Evolutionary conservation across 2,888 invertebrate genomes (phyloP).

Genomic region (Nebria salina): DNA sequence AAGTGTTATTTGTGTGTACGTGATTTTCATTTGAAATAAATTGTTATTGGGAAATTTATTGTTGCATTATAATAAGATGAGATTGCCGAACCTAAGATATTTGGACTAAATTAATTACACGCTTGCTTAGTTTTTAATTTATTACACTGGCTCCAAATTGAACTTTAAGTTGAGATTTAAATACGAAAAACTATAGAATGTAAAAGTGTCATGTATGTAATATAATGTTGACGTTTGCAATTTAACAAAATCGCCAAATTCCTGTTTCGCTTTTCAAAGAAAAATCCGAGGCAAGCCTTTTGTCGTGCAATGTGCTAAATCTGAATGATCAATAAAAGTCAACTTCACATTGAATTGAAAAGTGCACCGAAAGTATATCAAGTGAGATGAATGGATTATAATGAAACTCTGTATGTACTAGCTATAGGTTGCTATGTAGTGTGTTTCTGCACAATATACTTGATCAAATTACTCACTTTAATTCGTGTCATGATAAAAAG

Average conservation of each 20-base stretch:
- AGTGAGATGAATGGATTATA: neutral
- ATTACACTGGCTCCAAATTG: no score
- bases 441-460: neutral
- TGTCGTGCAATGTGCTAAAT: neutral
- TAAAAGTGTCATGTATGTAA: no score
- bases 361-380: neutral
- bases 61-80: no score
- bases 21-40: no score
- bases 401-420: neutral
- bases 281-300: neutral
- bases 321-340: conserved; percentile 1
- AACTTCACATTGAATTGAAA: neutral
- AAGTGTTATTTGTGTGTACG: no score
- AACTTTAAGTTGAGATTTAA: no score
- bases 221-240: neutral
- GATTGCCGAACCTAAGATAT: no score
- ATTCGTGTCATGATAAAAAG: neutral
- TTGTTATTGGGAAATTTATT: no score
- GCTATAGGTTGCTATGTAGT: neutral
- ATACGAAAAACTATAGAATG: neutral
- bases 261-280: neutral
- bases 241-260: neutral
- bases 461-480: neutral
- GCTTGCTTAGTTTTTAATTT: no score
- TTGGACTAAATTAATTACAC: no score